Evolutionary conservation across 2,888 invertebrate species (phyloP), one percentile per base, ranked within the genome.

Genomic region (Amiota mariae): DNA sequence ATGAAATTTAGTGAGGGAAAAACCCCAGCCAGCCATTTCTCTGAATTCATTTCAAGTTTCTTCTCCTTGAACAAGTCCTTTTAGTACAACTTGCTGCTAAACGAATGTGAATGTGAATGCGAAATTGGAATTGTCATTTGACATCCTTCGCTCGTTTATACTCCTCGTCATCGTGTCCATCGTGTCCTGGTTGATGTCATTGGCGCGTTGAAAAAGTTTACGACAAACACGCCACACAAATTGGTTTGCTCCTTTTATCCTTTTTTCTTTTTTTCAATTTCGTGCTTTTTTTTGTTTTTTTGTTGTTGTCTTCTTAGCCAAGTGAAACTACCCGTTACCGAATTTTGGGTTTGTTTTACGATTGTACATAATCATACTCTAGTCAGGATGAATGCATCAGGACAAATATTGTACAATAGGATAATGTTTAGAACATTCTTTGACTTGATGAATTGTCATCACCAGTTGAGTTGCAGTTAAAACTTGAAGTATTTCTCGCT

Each of bases 201-300:
- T 70, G 36, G 36, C 36, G 72, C 70, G 72, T 56, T 54, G 76
- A 83, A 82, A 85, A 84, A 83, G 80, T 83, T 83, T 83, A 83
- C 83, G 83, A 85, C 85, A 82, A 36, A 85, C 72, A 72, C 57
- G 85, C 83, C 83, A 73, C 83, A 85, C 83, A 84, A 84, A 84
- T 84, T 84, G 10, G 11, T 61, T 12, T 73, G 80, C 36, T n/a
- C 78, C 71, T 77, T 79, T 13, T 36, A 24, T 24, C 24, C 24
- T n/a, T 24, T 24, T 36, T 36, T 36, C 36, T 6, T 6, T 36
- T 6, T 36, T 36, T 48, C 51, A 49, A 63, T 56, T 51, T 18
- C 15, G 36, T 1, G 36, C 6, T 36, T 36, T 36, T 36, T 36
- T 36, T 36, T 36, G 1, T 24, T 24, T 24, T 24, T 24, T 11